Base-by-base conservation (phyloP, 2,888 invertebrate genomes). In the Temnothorax unifasciatus region DNA sequence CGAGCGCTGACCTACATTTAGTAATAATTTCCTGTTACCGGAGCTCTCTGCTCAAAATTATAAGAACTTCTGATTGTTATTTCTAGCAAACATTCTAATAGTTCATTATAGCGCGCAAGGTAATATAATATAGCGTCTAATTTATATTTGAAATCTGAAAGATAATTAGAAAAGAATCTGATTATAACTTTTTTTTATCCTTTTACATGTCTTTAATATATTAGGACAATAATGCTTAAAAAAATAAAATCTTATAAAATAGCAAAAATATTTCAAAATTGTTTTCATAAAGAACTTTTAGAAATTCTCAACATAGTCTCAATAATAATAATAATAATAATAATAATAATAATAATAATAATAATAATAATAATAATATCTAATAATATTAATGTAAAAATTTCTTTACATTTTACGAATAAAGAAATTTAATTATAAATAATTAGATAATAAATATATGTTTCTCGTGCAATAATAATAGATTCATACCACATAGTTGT, bases 21-120 rank as follows among this genome's bases (percentile, higher is more conserved):
- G 57, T 57, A 71, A 79, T 79, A 79, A 79, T 79, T 79, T 47
- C 21, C 47, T 59, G 57, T 54, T 79, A 63, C 38, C 21, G 29
- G 76, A 82, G 34, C 63, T 75, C 63, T 76, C 63, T 76, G 25
- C 18, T 38, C 50, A 41, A 82, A 82, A 75, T 82, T 41, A 41
- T 61, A 38, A 75, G 52, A 75, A 73, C 41, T 82, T 52, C 69
- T 64, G 76, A 76, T 64, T 77, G 47, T 71, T 79, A 59, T 47
- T 71, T 34, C 34, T 69, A 69, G 69, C 71, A 79, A 76, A 69
- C 57, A 79, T 57, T 57, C 18, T 44, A 79, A 79, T 69, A 69
- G 79, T 69, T 79, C 44, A 77, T 77, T 77, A 57, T 15, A 57
- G 69, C 69, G 34, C 57, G 21, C 69, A 38, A 59, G 21, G 38